Evolutionary conservation across 1,140 invertebrate species (phyloP), one percentile per base, ranked within the genome.

Genomic region (Phthorimaea operculella): DNA sequence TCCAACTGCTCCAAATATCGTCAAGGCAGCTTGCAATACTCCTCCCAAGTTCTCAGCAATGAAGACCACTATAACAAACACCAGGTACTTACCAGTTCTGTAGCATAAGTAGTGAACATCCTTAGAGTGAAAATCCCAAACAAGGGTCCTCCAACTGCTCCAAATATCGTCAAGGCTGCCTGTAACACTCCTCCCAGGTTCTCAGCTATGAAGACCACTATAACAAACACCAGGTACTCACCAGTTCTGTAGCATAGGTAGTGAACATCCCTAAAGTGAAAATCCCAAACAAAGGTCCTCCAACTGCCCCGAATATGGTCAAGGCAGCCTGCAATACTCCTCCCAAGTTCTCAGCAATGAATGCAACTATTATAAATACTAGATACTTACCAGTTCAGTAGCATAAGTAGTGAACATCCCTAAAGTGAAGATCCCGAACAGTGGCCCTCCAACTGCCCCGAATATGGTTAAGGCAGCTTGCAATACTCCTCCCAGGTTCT

Each of bases 221-320:
- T 51, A 74, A 39, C 10, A 39, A 12, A 39, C 33, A n/a, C n/a
- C 33, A n/a, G n/a, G 34, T 8, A 15, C 79, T 82, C 78, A 91
- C 93, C 70, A 89, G 91, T 16, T 90, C 88, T 76, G 95, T 96
- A 0, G 93, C 92, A 87, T 90, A 94, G 0, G 94, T 94, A 51
- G 95, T 91, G 68, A 95, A 94, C 89, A 97, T 96, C 50, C 95
- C 96, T 18, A 97, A 75, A 0, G 92, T 92, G 73, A 97, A 97
- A 4, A 96, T 77, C 1, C 94, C 95, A n/a, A n/a, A n/a, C n/a
- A n/a, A n/a, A 45, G 8, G 42, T n/a, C n/a, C 10, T 9, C 94
- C 93, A 21, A 94, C 87, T 14, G 94, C 89, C 17, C 93, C 93
- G 68, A 94, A 94, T 57, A 95, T 91, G 0, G 92, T 93, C 14